A percentile compares a stretch with the other conserved stretches of the same genome.
phyloP scores from a whole-genome alignment of 2,113 vertebrate genomes.

The Panthera leo region DNA sequence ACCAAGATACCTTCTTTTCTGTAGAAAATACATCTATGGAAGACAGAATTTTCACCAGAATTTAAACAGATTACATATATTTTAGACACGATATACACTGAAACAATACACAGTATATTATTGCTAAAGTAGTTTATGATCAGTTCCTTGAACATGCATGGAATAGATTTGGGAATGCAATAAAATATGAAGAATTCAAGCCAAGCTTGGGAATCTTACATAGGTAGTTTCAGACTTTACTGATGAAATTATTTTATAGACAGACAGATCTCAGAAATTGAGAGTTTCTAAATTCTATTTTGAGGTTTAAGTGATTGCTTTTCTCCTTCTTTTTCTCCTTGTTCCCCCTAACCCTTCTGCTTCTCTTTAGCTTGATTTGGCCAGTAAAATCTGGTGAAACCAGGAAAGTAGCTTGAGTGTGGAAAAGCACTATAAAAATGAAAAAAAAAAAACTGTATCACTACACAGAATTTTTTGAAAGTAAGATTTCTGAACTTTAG shows the following conservation, averaged over 20 bases:
- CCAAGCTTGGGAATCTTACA: not conserved
- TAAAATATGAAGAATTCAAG: not conserved
- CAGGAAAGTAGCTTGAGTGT: not conserved
- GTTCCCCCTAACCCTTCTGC: not conserved
- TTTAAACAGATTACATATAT: not conserved
- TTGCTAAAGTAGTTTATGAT: not conserved
- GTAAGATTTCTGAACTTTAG: not conserved
- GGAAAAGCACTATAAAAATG: not conserved
- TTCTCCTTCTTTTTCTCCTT: not conserved
- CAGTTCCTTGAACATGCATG: not conserved
- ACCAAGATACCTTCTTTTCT: not conserved
- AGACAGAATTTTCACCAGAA: not conserved
- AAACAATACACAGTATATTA: not conserved
- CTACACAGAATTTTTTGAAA: not conserved
- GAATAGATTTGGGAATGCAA: not conserved
- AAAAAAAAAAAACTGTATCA: not conserved
- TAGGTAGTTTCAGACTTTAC: not conserved
- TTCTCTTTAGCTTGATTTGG: not conserved
- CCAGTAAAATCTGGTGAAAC: not conserved
- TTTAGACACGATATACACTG: not conserved
- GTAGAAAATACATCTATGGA: not conserved
- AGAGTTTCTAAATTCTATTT: not conserved
- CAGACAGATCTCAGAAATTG: not conserved
- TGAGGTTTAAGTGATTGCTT: not conserved
- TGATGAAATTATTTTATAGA: not conserved